Percentiles rank a stretch among this genome's conserved stretches.
phyloP scores from a whole-genome alignment of 2,113 vertebrate species.

The Phodopus roborovskii region DNA sequence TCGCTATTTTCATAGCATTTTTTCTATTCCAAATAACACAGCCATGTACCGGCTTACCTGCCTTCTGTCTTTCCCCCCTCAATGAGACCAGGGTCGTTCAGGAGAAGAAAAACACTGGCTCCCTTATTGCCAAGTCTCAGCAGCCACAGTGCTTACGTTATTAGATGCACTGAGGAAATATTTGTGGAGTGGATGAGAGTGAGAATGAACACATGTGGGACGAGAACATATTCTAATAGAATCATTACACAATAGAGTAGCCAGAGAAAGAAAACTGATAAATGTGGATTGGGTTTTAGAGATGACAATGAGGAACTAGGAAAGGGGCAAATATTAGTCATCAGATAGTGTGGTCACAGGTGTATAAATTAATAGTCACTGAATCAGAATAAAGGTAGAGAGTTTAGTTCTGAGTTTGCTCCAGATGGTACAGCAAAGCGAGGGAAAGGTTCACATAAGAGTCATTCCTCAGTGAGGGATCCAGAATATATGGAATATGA shows the following conservation, averaged over 20 bases:
- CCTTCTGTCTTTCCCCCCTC: background rate
- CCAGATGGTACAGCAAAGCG: background rate
- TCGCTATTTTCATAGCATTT: background rate
- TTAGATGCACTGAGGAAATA: background rate
- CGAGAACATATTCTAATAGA: background rate
- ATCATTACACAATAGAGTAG: background rate
- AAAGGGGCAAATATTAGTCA: background rate
- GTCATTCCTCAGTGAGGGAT: background rate
- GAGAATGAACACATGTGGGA: no score
- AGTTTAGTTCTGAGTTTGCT: background rate
- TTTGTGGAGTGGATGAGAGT: background rate
- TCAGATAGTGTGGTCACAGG: background rate
- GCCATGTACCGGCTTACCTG: background rate
- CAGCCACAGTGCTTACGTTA: background rate
- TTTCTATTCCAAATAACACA: background rate
- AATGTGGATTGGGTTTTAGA: background rate
- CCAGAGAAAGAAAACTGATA: background rate
- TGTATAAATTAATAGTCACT: background rate
- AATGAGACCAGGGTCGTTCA: background rate
- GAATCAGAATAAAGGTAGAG: background rate
- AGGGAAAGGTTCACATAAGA: background rate
- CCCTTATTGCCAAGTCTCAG: background rate
- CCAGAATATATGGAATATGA: background rate
- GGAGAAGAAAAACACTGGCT: background rate
- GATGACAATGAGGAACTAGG: background rate